phyloP scores from a whole-genome alignment of 2,888 invertebrate species.

The Anorthoa munda region DNA sequence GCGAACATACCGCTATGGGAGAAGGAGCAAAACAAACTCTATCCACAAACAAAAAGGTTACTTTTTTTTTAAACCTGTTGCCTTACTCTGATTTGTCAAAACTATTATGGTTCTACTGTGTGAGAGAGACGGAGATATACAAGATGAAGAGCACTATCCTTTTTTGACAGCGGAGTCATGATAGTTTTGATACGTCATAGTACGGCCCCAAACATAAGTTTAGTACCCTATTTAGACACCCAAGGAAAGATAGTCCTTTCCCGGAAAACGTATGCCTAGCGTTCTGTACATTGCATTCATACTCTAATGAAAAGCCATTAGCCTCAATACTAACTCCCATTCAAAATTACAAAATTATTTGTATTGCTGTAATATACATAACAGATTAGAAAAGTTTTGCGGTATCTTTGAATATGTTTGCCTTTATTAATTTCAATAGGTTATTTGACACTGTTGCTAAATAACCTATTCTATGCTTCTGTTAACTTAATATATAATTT shows the following conservation, averaged over 20 bases:
- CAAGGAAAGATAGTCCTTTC: not conserved
- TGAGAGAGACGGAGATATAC: too few relatives aligned
- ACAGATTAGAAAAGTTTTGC: slow-evolving; percentile 37
- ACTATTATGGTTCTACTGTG: too few relatives aligned
- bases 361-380: slow-evolving; percentile 3
- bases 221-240: slow-evolving; percentile 12
- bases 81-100: too few relatives aligned
- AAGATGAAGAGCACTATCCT: too few relatives aligned
- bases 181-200: too few relatives aligned
- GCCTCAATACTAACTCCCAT: slow-evolving; percentile 6
- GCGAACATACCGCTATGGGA: too few relatives aligned
- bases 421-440: not conserved
- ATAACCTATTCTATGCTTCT: not conserved
- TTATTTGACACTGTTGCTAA: not conserved
- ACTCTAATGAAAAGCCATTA: slow-evolving; percentile 24
- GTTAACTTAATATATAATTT: not conserved
- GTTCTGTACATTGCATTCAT: slow-evolving; percentile 2
- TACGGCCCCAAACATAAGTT: too few relatives aligned
- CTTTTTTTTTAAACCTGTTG: too few relatives aligned
- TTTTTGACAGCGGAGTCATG: too few relatives aligned
- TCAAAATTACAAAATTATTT: slow-evolving; percentile 32
- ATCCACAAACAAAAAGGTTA: too few relatives aligned
- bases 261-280: not conserved
- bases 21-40: too few relatives aligned
- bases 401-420: slow-evolving; percentile 19